Evolutionary conservation across 2,888 invertebrate genomes (phyloP), one percentile per base, ranked within the genome.

Genomic region (Parnassius mnemosyne): DNA sequence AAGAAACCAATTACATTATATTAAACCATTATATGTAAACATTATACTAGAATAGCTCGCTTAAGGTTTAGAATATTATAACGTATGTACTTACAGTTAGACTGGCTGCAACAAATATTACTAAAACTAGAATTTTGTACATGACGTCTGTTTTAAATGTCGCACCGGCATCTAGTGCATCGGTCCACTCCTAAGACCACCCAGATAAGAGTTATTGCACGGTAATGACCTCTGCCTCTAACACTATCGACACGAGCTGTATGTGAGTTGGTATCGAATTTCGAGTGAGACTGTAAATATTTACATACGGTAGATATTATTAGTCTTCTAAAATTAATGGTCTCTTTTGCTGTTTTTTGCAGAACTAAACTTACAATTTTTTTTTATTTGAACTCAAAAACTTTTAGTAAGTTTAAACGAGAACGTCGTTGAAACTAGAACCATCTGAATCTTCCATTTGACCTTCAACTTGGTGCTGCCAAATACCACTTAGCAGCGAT

Each of bases 181-280:
- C 49, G 9, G 10, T 12, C 2, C n/a, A n/a, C 34, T 34, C 34
- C 34, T 34, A 34, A 1, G 34, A 7, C 7, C 34, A 13, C 47
- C 16, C 2, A n/a, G 16, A n/a, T 13, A 10, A 5, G 47, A 49
- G 16, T 10, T 43, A 13, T 25, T 9, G n/a, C 9, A 34, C 34
- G 57, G 9, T 50, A 44, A 34, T 62, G 57, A 62, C 62, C 57
- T 53, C 25, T 53, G 25, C 53, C 57, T 44, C 49, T 58, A 57
- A 42, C 50, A 54, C 50, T 7, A 43, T 50, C 34, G 0, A 43
- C 51, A 58, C 47, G 12, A 44, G 1, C 16, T 1, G 16, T 20
- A 20, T 20, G 20, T 52, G n/a, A 44, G 9, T 25, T 20, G 10
- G 3, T 51, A 44, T 59, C 59, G 47, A 53, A 13, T 53, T 7